These are phyloP conservation scores for Drosophila kanekoi DNA, from an alignment of 2,888 invertebrate species.

Conservation along the genomic window DNA sequence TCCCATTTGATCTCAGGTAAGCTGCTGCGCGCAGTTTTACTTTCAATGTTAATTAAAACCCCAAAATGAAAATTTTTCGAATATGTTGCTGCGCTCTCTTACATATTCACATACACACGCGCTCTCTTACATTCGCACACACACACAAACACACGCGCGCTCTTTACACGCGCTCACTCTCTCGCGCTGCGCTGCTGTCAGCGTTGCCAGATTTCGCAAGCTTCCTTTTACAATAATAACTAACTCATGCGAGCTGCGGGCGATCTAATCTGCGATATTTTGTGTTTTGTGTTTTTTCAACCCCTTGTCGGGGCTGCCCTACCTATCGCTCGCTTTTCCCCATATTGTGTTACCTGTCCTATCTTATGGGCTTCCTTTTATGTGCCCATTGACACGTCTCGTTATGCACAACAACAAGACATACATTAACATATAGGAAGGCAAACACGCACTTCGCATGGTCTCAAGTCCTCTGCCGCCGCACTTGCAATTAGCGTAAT, in stretches of 20 bases:
- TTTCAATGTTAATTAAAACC: conserved; percentile 46
- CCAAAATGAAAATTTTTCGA: conserved; percentile 42
- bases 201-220: conserved; percentile 36
- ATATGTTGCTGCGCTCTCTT: conserved; percentile 23
- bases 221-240: conserved; percentile 6
- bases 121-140: conserved; percentile 7
- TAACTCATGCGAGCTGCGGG: conserved; percentile 4
- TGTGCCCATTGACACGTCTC: conserved; percentile 54
- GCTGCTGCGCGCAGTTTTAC: conserved; percentile 21
- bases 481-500: conserved; percentile 68
- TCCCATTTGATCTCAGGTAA: conserved; percentile 38
- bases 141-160: background rate
- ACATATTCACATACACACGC: conserved; percentile 4
- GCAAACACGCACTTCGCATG: conserved; percentile 38
- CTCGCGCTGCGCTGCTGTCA: conserved; percentile 1
- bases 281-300: background rate
- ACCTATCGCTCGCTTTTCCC: background rate
- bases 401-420: conserved; percentile 34
- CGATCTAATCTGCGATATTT: conserved; percentile 1
- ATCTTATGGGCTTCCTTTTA: conserved; percentile 50
- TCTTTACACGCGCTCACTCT: conserved; percentile 13
- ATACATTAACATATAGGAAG: conserved; percentile 6
- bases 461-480: conserved; percentile 39
- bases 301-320: conserved; percentile 3
- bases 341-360: conserved; percentile 51